Evolutionary conservation across 2,113 vertebrate species (phyloP).

Genomic region (Tragelaphus scriptus): DNA sequence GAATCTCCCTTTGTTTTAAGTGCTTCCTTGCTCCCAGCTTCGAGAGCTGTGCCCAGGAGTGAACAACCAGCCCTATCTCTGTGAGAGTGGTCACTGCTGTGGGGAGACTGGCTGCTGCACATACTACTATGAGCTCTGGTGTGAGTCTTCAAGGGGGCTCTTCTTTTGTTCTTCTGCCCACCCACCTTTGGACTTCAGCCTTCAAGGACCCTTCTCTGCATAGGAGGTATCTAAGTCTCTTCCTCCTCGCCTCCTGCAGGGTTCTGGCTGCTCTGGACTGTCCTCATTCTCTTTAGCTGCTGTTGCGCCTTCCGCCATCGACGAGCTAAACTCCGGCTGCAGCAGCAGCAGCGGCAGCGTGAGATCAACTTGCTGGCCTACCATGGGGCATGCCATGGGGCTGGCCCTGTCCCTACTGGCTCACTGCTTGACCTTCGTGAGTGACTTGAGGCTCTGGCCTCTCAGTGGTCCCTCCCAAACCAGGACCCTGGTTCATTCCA

Average conservation of each 20-base stretch:
- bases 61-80: conserved; percentile 91
- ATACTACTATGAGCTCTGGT: conserved; percentile 98
- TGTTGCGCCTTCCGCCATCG: conserved; percentile 96
- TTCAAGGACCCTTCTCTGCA: background rate
- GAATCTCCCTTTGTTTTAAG: conserved; percentile 18
- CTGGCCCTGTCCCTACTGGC: conserved; percentile 80
- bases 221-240: background rate
- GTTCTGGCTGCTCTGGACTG: conserved; percentile 98
- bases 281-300: conserved; percentile 96
- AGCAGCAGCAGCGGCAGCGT: conserved; percentile 96
- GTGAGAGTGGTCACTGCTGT: conserved; percentile 96
- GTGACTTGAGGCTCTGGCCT: conserved; percentile 66
- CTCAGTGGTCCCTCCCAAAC: background rate
- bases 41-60: conserved; percentile 89
- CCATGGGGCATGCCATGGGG: conserved; percentile 88
- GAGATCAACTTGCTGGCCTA: conserved; percentile 98
- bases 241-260: conserved; percentile 77
- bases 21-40: conserved; percentile 73
- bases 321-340: conserved; percentile 93
- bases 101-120: conserved; percentile 97
- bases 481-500: background rate
- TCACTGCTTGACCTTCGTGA: conserved; percentile 93
- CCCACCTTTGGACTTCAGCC: background rate
- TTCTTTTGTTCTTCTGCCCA: background rate
- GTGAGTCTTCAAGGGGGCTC: conserved; percentile 82